A percentile compares a stretch with the other conserved stretches of the same genome.
Evolutionary conservation across 2,113 vertebrate species (phyloP).

Genomic region (Chiloscyllium plagiosum): DNA sequence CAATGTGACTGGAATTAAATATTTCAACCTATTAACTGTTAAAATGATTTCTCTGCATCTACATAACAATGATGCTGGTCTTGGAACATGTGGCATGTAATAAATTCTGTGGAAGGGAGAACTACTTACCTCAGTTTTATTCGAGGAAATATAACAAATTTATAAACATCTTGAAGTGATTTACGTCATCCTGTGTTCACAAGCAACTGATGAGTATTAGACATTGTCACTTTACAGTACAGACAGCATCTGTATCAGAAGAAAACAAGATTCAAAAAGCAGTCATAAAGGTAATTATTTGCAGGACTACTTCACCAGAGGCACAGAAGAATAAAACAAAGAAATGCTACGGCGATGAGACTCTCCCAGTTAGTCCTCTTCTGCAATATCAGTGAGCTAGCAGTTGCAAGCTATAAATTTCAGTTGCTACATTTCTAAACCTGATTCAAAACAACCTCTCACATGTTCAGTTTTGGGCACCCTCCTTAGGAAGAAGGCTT

Average conservation of each 20-base stretch:
- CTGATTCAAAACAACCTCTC: not conserved
- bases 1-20: not conserved
- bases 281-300: not conserved
- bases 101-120: not conserved
- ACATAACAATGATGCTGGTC: not conserved
- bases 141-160: not conserved
- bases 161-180: not conserved
- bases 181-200: not conserved
- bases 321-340: not conserved
- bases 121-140: not conserved
- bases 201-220: not conserved
- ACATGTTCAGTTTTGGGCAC: no score
- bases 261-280: not conserved
- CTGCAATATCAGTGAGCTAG: not conserved
- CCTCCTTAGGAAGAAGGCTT: not conserved
- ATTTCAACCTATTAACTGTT: not conserved
- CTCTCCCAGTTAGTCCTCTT: not conserved
- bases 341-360: not conserved
- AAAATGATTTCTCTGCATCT: not conserved
- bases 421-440: not conserved
- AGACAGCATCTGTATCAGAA: not conserved
- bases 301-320: not conserved
- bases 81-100: not conserved
- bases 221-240: not conserved
- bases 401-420: not conserved